These are phyloP conservation scores for Trichechus manatus DNA, from an alignment of 2,113 vertebrate species.

Conservation along the genomic window DNA sequence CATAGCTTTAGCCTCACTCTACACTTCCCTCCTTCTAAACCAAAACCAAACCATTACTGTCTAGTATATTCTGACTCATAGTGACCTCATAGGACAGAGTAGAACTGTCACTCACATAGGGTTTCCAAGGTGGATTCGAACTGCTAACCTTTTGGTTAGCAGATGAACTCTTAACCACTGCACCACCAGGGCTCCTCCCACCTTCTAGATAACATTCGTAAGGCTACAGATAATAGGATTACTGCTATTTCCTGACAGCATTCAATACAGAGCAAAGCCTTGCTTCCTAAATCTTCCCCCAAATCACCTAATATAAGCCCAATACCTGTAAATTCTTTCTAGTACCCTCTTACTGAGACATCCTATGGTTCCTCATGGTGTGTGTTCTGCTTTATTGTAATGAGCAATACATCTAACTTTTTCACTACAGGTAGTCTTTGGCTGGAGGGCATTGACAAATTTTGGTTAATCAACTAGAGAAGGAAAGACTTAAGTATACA, in stretches of 20 bases:
- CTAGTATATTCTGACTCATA: too few species aligned
- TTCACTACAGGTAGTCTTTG: neutral
- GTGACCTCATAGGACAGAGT: too few species aligned
- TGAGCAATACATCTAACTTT: neutral
- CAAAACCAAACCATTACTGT: too few species aligned
- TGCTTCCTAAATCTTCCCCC: neutral
- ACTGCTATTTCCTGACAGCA: neutral
- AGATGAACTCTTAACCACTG: too few species aligned
- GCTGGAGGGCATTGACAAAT: neutral
- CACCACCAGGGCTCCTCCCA: neutral
- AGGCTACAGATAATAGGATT: neutral
- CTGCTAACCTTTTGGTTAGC: too few species aligned
- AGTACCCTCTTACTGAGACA: neutral
- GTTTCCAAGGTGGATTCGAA: too few species aligned
- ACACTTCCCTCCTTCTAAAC: neutral
- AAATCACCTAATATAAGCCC: neutral
- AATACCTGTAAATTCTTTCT: neutral
- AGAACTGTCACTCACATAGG: too few species aligned
- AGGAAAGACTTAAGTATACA: neutral
- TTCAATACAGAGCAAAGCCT: neutral
- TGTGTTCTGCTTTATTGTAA: neutral
- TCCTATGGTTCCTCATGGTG: neutral
- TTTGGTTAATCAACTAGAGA: conserved; percentile 8
- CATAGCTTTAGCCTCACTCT: neutral
- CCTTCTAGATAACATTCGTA: neutral